Evolutionary conservation across 1,140 invertebrate species (phyloP), one percentile per base, ranked within the genome.

Genomic region (Cepaea nemoralis): DNA sequence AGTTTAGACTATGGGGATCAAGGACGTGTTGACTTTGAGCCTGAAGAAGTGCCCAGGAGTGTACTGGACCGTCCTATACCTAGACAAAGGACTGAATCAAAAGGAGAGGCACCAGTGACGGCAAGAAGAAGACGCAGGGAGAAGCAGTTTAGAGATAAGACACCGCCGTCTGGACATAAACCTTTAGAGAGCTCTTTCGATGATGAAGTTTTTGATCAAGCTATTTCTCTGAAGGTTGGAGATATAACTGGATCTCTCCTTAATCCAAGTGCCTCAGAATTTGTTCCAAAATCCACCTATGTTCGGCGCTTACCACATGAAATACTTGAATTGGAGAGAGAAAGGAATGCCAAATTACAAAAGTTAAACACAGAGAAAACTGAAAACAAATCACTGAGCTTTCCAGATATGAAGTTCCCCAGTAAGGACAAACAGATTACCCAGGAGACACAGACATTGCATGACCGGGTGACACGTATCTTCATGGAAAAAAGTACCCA

Each of bases 161-260:
- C 78, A 35, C 78, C 78, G 1, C 67, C 67, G 3, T 16, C 45
- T 31, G 45, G 45, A 55, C 78, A 80, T 10, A 50, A 80, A 73
- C 78, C 78, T 73, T 80, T 69, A n/a, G 78, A 80, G 33, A 73
- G 78, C 69, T 80, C 78, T 80, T 80, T 80, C 40, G 78, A 80
- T 71, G 78, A 80, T 55, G 78, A 80, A 48, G 78, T 80, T 71
- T 80, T 80, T 45, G 78, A 80, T 69, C 35, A 3, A 8, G 31
- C 67, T 5, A 24, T 67, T 31, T 80, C 78, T 16, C 42, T 14
- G 78, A 80, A 80, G 78, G 78, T 80, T 80, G 78, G 77, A 19
- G 77, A 78, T 31, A 22, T 69, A 35, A 33, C 66, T 24, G 33
- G 31, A 19, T 67, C 63, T 24, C 19, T 35, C 10, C 42, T 78